phyloP scores from a whole-genome alignment of 1,140 invertebrate genomes.

The Zaprionus kolodkinae region DNA sequence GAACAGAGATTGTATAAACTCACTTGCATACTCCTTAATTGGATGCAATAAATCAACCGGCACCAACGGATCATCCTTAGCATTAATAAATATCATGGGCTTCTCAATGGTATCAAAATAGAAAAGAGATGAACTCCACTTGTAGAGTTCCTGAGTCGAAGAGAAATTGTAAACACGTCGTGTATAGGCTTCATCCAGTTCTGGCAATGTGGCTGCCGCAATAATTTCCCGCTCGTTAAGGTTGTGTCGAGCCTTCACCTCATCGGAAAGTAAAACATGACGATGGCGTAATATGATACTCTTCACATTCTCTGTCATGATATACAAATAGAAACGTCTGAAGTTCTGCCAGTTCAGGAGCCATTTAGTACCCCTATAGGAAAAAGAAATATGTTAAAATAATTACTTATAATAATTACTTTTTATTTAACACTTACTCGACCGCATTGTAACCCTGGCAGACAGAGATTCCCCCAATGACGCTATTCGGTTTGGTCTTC shows the following conservation, averaged over 20 bases:
- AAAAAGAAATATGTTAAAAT: background rate
- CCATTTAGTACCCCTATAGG: conserved; percentile 89
- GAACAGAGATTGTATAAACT: conserved; percentile 68
- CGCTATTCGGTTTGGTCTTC: conserved; percentile 87
- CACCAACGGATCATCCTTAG: conserved; percentile 94
- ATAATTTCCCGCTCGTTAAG: conserved; percentile 92
- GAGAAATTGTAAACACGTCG: conserved; percentile 91
- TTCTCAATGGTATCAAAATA: conserved; percentile 91
- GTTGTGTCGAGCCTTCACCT: conserved; percentile 88
- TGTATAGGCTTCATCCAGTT: conserved; percentile 95
- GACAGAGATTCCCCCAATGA: conserved; percentile 94
- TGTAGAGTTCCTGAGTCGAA: conserved; percentile 91
- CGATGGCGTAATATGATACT: conserved; percentile 92
- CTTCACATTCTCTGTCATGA: conserved; percentile 96
- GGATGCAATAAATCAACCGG: conserved; percentile 89
- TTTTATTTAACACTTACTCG: conserved; percentile 87
- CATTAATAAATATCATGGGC: conserved; percentile 95
- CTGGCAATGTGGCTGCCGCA: conserved; percentile 92
- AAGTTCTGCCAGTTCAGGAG: conserved; percentile 94
- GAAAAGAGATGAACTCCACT: conserved; percentile 91
- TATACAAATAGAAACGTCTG: conserved; percentile 94
- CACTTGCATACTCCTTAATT: conserved; percentile 91
- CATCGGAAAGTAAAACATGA: conserved; percentile 89
- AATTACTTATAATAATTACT: background rate
- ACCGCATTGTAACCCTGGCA: conserved; percentile 96